phyloP scores from a whole-genome alignment of 2,888 invertebrate genomes.

The Metallyticus violacea region DNA sequence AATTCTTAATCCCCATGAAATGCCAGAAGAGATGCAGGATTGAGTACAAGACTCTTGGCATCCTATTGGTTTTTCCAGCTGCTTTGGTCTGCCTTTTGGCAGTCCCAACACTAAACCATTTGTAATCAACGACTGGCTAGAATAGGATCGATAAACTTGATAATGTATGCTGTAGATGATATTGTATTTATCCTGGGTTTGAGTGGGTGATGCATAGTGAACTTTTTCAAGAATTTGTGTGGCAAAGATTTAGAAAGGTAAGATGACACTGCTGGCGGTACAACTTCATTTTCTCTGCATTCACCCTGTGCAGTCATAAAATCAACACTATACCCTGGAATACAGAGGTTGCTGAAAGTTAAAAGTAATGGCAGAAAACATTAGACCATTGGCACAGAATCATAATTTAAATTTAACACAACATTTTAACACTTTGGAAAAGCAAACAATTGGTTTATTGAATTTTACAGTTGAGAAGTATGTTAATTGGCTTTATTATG shows the following conservation, averaged over 20 bases:
- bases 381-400: neutral
- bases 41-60: neutral
- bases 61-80: neutral
- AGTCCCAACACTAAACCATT: neutral
- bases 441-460: neutral
- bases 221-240: neutral
- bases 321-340: neutral
- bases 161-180: constrained; percentile 13
- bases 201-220: neutral
- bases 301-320: neutral
- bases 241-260: neutral
- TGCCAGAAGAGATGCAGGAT: constrained; percentile 95
- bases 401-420: neutral
- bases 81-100: neutral
- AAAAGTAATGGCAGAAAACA: neutral
- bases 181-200: constrained; percentile 15
- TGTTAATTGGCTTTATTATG: neutral
- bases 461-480: neutral
- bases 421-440: neutral
- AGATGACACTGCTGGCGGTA: neutral
- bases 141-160: neutral
- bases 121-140: constrained; percentile 1
- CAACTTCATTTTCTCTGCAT: neutral
- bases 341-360: neutral
- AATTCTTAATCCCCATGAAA: constrained; percentile 92